Conservation (phyloP, 2,113 vertebrate species). For the Atherinomorus stipes region DNA sequence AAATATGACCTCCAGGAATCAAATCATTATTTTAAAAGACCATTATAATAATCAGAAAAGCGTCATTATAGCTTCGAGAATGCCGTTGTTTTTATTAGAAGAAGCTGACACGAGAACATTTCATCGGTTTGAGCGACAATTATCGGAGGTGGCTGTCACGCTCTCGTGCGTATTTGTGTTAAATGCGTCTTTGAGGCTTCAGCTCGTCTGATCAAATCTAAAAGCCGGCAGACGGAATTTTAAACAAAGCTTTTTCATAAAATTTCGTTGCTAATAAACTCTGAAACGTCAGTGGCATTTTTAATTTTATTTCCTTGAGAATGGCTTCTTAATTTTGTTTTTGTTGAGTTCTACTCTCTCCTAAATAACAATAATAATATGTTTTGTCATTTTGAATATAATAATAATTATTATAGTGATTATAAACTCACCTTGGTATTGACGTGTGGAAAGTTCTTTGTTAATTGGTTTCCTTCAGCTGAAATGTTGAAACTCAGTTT, state of each 20-base stretch:
- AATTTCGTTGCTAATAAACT: not conserved
- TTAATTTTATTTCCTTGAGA: not conserved
- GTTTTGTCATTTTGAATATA: too few species aligned
- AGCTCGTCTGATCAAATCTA: not conserved
- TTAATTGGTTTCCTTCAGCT: slow-evolving; percentile 58
- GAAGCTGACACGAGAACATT: not conserved
- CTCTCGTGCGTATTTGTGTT: not conserved
- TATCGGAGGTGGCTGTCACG: not conserved
- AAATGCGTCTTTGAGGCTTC: not conserved
- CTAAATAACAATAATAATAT: slow-evolving; percentile 19
- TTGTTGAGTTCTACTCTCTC: not conserved
- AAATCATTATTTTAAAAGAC: not conserved
- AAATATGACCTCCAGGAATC: slow-evolving; percentile 24
- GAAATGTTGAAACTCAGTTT: slow-evolving; percentile 52
- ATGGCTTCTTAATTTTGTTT: not conserved
- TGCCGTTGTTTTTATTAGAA: not conserved
- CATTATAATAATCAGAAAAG: not conserved
- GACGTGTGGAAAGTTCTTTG: slow-evolving; percentile 61
- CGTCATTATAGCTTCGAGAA: not conserved
- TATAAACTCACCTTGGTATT: slow-evolving; percentile 52
- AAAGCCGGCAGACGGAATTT: not conserved
- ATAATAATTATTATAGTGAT: slow-evolving; percentile 7
- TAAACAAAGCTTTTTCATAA: not conserved
- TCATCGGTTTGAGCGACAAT: not conserved
- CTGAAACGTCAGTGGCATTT: not conserved